Conservation (phyloP, 2,797 vertebrate genomes). For the Orestias chungarensis region DNA sequence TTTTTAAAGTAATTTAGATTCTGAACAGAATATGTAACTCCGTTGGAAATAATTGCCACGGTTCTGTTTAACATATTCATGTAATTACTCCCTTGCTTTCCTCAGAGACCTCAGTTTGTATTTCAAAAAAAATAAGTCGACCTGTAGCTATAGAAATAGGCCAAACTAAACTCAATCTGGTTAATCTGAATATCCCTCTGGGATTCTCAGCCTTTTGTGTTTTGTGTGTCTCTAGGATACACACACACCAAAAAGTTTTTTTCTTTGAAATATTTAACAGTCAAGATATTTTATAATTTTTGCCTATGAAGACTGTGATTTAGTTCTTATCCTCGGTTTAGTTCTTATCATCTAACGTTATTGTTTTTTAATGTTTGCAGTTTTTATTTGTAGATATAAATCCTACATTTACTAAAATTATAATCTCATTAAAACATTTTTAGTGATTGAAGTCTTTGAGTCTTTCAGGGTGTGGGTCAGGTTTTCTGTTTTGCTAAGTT, state of each 20-base stretch:
- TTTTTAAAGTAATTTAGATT: neutral
- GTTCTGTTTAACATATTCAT: neutral
- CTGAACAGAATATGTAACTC: neutral
- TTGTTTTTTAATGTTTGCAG: neutral
- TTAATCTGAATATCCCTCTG: conserved; percentile 4
- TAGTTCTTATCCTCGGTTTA: too few relatives aligned
- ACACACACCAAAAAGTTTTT: neutral
- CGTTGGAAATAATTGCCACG: neutral
- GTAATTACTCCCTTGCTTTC: neutral
- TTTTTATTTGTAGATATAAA: neutral
- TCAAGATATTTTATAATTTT: neutral
- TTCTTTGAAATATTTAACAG: neutral
- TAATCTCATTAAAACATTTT: neutral
- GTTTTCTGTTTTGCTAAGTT: neutral
- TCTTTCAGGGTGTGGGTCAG: neutral
- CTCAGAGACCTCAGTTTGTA: neutral
- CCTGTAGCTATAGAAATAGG: conserved; percentile 1
- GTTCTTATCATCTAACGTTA: too few relatives aligned
- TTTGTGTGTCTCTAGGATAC: neutral
- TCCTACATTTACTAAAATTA: neutral
- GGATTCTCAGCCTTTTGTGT: neutral
- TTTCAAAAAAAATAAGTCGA: conserved; percentile 2
- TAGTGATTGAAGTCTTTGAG: neutral
- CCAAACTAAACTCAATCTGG: neutral
- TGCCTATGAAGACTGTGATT: neutral